A percentile compares a stretch with the other conserved stretches of the same genome.
Conservation (phyloP, 1,140 invertebrate genomes). For the Diorhabda elongata region DNA sequence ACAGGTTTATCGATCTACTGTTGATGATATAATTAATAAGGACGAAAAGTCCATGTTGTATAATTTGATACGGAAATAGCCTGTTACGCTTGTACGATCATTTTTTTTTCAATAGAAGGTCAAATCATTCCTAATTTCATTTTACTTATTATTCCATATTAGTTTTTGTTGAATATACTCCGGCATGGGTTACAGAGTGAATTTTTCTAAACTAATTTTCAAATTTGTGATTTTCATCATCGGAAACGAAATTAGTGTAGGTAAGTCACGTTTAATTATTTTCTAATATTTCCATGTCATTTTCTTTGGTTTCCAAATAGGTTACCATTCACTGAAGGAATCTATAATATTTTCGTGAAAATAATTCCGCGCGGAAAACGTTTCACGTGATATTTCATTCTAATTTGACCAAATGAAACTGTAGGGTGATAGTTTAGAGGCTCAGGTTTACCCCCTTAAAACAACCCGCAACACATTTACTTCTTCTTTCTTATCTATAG, state of each 20-base stretch:
- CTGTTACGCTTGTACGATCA: conserved; percentile 39
- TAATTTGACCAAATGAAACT: too few relatives aligned
- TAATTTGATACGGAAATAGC: conserved; percentile 7
- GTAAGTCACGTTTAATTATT: conserved; percentile 16
- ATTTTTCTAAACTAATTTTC: conserved; percentile 19
- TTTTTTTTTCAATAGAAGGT: conserved; percentile 36
- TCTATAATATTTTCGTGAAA: too few relatives aligned
- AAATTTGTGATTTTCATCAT: conserved; percentile 14
- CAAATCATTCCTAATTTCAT: conserved; percentile 34
- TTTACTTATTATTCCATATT: conserved; percentile 23
- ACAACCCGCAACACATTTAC: too few relatives aligned
- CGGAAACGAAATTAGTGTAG: conserved; percentile 10
- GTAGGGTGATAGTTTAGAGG: too few relatives aligned
- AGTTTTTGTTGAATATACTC: conserved; percentile 15
- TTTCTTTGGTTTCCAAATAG: too few relatives aligned
- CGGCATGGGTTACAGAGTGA: conserved; percentile 25
- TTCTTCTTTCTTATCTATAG: too few relatives aligned
- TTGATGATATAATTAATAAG: background rate
- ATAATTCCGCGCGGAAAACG: too few relatives aligned
- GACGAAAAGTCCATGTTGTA: background rate
- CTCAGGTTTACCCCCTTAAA: too few relatives aligned
- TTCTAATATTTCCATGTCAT: too few relatives aligned
- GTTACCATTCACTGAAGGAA: too few relatives aligned
- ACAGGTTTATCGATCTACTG: too few relatives aligned
- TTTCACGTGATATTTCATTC: too few relatives aligned